phyloP scores from a whole-genome alignment of 1,140 invertebrate species.

The Calliphora vicina region DNA sequence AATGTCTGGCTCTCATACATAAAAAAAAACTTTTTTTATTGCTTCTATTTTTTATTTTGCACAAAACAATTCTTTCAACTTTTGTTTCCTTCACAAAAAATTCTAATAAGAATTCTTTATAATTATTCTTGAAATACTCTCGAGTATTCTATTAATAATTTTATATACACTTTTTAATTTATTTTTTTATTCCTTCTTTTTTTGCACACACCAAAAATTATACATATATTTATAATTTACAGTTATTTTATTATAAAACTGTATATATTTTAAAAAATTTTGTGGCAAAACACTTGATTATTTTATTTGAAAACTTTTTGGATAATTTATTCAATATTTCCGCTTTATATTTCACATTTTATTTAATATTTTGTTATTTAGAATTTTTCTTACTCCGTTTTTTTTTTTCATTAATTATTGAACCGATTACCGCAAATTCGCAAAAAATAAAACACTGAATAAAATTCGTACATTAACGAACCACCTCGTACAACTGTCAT shows the following conservation, averaged over 20 bases:
- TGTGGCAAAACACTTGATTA: background rate
- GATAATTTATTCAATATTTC: background rate
- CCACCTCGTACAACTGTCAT: conserved; percentile 11
- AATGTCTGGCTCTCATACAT: conserved; percentile 11
- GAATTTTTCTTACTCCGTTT: background rate
- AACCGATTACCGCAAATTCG: conserved; percentile 12
- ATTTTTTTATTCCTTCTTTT: background rate
- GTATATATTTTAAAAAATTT: background rate
- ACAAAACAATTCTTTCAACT: too few species aligned
- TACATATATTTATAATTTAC: conserved; percentile 9
- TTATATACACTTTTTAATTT: background rate
- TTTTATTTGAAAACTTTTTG: conserved; percentile 2
- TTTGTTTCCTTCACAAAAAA: background rate
- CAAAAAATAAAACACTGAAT: background rate
- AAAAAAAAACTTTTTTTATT: background rate
- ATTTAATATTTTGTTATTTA: background rate
- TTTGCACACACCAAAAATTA: background rate
- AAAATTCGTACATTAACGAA: background rate
- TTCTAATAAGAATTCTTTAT: background rate
- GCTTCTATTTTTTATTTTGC: background rate
- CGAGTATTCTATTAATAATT: background rate
- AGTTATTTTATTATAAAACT: conserved; percentile 12
- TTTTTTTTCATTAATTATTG: background rate
- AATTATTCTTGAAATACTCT: background rate
- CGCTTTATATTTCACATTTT: background rate